Evolutionary conservation across 1,140 invertebrate species (phyloP).

Genomic region (Carposina sasakii): DNA sequence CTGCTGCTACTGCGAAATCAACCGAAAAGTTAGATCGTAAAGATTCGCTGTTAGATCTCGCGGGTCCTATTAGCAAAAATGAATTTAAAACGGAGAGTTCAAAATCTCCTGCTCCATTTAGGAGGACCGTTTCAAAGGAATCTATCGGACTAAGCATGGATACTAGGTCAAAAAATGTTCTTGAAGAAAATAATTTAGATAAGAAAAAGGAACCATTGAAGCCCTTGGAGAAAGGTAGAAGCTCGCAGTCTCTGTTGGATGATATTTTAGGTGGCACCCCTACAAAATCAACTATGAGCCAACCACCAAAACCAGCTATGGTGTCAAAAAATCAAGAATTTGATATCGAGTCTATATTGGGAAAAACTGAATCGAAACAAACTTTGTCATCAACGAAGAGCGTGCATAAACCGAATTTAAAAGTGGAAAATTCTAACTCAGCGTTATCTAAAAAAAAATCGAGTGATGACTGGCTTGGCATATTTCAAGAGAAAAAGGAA

Average conservation of each 20-base stretch:
- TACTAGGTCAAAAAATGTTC: constrained; percentile 21
- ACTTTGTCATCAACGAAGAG: constrained; percentile 26
- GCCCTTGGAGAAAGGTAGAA: constrained; percentile 50
- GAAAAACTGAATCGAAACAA: constrained; percentile 42
- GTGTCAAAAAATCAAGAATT: constrained; percentile 45
- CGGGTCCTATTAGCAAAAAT: background rate
- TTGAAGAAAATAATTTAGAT: constrained; percentile 25
- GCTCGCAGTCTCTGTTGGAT: constrained; percentile 54
- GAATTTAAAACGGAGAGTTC: constrained; percentile 14
- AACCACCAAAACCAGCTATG: constrained; percentile 24
- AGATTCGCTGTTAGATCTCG: constrained; percentile 18
- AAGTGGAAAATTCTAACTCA: constrained; percentile 28
- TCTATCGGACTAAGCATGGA: constrained; percentile 25
- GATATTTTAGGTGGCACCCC: constrained; percentile 52
- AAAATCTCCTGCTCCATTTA: constrained; percentile 34
- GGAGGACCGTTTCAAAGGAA: constrained; percentile 38
- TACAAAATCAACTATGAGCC: constrained; percentile 25
- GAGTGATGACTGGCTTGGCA: constrained; percentile 61
- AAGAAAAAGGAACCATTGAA: constrained; percentile 41
- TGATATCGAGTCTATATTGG: constrained; percentile 51
- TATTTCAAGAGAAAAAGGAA: constrained; percentile 49
- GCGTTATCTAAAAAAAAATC: constrained; percentile 40
- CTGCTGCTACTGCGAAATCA: too few species aligned
- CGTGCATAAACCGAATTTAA: constrained; percentile 18
- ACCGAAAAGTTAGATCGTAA: constrained; percentile 19